Evolutionary conservation across 2,113 vertebrate species (phyloP).

Genomic region (Cynocephalus volans): DNA sequence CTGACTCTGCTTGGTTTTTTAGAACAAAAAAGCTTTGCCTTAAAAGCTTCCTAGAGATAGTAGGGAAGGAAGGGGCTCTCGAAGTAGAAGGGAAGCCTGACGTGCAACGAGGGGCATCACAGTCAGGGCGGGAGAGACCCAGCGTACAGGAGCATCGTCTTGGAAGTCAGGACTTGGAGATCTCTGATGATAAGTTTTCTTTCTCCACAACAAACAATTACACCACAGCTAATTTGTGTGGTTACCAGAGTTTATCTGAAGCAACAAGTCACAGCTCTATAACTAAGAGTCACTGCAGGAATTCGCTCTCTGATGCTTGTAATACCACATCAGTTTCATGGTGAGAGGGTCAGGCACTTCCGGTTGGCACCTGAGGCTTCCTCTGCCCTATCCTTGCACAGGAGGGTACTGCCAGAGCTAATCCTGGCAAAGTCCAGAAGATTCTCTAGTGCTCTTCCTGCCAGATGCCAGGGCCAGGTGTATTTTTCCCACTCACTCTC

Average conservation of each 20-base stretch:
- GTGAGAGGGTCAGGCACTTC: neutral
- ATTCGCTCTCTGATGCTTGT: neutral
- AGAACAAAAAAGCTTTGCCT: neutral
- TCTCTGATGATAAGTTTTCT: neutral
- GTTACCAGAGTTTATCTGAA: neutral
- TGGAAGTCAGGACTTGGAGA: neutral
- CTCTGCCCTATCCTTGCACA: neutral
- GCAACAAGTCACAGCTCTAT: neutral
- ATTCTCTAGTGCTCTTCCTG: neutral
- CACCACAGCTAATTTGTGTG: neutral
- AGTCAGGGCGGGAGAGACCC: neutral
- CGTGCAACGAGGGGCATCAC: neutral
- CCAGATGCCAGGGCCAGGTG: neutral
- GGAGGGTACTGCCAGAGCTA: rapidly evolving
- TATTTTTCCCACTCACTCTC: neutral
- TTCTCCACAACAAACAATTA: neutral
- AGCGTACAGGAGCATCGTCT: neutral
- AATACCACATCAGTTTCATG: neutral
- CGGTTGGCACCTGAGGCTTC: rapidly evolving
- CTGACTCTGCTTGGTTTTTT: neutral
- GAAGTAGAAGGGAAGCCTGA: neutral
- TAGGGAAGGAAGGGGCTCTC: neutral
- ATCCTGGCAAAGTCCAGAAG: neutral
- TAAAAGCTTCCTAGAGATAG: constrained; percentile 11
- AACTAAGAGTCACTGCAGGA: neutral